Evolutionary conservation across 2,797 vertebrate species (phyloP).

Genomic region (Amblyraja radiata): DNA sequence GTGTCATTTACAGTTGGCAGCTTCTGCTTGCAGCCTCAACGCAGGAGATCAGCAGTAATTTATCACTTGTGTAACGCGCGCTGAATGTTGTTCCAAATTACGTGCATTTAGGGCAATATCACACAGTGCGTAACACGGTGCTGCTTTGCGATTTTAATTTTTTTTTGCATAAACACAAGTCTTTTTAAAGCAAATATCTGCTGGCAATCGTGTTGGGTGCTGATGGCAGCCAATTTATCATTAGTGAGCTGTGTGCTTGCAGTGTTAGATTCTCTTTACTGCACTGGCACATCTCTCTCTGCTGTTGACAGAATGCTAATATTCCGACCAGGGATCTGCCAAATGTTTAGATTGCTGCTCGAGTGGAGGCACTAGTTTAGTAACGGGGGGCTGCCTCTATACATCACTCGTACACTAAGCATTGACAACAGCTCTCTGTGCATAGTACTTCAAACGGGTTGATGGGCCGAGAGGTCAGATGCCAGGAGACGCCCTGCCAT

Average conservation of each 20-base stretch:
- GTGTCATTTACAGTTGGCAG: background rate
- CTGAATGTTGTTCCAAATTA: conserved; percentile 14
- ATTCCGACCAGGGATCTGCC: background rate
- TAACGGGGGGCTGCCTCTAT: background rate
- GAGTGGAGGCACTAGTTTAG: background rate
- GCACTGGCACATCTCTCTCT: background rate
- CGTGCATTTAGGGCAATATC: background rate
- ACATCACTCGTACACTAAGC: background rate
- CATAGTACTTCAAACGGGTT: background rate
- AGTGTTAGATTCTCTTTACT: background rate
- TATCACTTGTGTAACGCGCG: background rate
- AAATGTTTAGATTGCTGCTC: background rate
- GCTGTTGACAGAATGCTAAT: background rate
- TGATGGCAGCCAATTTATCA: conserved; percentile 10
- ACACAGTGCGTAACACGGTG: background rate
- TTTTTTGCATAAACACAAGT: background rate
- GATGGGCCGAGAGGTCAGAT: background rate
- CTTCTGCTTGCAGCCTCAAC: background rate
- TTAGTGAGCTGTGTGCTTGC: background rate
- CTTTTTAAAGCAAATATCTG: background rate
- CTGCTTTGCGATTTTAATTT: background rate
- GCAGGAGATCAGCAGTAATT: background rate
- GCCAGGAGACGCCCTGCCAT: background rate
- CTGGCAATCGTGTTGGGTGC: background rate
- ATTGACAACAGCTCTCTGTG: background rate